Percentiles rank a stretch among this genome's conserved stretches.
phyloP scores from a whole-genome alignment of 2,888 invertebrate genomes.

The Euzophera pinguis region DNA sequence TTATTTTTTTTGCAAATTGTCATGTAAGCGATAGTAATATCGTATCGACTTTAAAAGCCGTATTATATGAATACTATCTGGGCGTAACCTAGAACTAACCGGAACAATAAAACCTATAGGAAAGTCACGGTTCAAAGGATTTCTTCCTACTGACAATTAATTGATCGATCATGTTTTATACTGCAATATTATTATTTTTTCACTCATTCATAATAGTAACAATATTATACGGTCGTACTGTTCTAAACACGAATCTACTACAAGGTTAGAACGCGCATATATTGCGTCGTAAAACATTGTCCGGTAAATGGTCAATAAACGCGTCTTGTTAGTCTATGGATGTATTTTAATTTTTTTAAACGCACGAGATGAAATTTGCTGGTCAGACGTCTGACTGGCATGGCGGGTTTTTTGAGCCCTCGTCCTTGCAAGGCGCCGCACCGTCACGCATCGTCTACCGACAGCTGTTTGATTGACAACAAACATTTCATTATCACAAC shows the following conservation, averaged over 20 bases:
- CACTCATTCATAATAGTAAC: no score
- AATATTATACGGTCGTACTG: no score
- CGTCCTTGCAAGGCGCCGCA: slow-evolving; percentile 57
- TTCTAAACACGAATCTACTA: not conserved
- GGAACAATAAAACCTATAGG: not conserved
- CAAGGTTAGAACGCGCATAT: slow-evolving; percentile 3
- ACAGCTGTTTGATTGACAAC: slow-evolving; percentile 68
- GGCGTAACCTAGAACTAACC: not conserved
- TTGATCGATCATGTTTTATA: not conserved
- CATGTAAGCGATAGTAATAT: not conserved
- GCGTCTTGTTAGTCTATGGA: slow-evolving; percentile 25
- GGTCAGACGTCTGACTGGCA: slow-evolving; percentile 31
- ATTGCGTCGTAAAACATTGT: slow-evolving; percentile 33
- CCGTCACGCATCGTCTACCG: slow-evolving; percentile 51
- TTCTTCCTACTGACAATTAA: slow-evolving; percentile 1
- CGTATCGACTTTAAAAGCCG: not conserved
- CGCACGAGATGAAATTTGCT: slow-evolving; percentile 32
- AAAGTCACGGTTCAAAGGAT: slow-evolving; percentile 6
- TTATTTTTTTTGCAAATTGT: not conserved
- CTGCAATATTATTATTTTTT: not conserved
- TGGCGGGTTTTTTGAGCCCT: slow-evolving; percentile 39
- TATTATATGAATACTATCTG: not conserved
- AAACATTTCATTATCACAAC: slow-evolving; percentile 37
- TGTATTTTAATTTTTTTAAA: slow-evolving; percentile 27
- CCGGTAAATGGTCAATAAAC: slow-evolving; percentile 31